phyloP scores from a whole-genome alignment of 2,113 vertebrate species.

The Thryonomys swinderianus region DNA sequence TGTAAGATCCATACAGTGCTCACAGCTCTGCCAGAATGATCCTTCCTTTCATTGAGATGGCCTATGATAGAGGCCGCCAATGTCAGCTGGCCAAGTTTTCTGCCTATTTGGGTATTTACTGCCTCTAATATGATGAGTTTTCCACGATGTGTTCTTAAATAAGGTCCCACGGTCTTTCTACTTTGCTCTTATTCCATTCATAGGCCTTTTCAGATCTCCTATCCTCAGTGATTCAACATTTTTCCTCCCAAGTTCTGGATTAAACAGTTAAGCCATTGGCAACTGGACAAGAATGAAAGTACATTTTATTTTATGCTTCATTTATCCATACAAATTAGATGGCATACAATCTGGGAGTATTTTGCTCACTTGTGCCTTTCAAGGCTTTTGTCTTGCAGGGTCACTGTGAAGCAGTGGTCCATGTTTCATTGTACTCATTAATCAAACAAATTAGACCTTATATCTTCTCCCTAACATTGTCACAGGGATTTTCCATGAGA shows the following conservation, averaged over 20 bases:
- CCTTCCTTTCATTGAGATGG: not conserved
- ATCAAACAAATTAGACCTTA: not conserved
- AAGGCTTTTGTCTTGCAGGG: too few species aligned
- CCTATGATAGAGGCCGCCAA: not conserved
- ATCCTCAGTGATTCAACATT: not conserved
- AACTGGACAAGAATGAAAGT: not conserved
- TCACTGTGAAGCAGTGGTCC: accelerated
- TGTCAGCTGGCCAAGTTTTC: not conserved
- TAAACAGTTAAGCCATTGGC: not conserved
- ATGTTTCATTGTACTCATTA: too few species aligned
- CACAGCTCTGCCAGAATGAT: not conserved
- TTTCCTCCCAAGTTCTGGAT: not conserved
- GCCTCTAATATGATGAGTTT: too few species aligned
- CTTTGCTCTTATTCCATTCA: not conserved
- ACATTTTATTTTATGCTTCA: not conserved
- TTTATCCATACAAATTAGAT: not conserved
- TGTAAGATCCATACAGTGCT: not conserved
- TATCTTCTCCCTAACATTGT: not conserved
- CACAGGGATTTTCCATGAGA: not conserved
- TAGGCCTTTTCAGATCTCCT: not conserved
- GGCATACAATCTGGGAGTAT: not conserved
- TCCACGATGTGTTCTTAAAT: not conserved
- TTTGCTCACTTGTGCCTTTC: not conserved
- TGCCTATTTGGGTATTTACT: not conserved
- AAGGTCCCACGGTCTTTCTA: not conserved